Evolutionary conservation across 2,888 invertebrate species (phyloP).

Genomic region (Apotomis turbidana): DNA sequence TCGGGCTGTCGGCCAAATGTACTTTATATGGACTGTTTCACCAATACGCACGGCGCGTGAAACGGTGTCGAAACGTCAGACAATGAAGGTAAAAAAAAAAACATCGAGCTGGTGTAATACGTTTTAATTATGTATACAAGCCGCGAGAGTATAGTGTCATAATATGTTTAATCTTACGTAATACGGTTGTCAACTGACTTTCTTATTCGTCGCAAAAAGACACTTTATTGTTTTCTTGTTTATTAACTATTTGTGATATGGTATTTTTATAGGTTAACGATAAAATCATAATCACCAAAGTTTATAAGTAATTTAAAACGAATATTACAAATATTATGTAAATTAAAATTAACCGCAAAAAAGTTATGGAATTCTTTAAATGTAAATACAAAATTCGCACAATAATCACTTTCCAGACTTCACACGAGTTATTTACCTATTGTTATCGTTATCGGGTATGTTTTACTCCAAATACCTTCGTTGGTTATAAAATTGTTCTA

Average conservation of each 20-base stretch:
- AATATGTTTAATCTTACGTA: no score
- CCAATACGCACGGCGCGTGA: no score
- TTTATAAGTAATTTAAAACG: conserved; percentile 54
- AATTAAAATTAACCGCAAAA: conserved; percentile 42
- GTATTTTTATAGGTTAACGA: conserved; percentile 66
- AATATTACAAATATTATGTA: conserved; percentile 28
- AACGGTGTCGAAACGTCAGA: no score
- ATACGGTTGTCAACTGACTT: conserved; percentile 39
- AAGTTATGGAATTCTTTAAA: conserved; percentile 65
- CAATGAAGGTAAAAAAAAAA: no score
- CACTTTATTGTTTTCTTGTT: conserved; percentile 71
- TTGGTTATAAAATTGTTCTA: conserved; percentile 39
- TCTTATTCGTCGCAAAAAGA: conserved; percentile 64
- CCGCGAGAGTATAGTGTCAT: no score
- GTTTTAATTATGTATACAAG: no score
- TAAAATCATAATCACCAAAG: conserved; percentile 72
- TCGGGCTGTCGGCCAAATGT: no score
- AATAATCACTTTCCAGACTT: conserved; percentile 47
- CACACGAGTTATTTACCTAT: conserved; percentile 26
- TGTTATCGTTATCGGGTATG: conserved; percentile 31
- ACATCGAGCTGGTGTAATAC: no score
- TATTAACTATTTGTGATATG: conserved; percentile 73
- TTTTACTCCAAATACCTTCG: conserved; percentile 26
- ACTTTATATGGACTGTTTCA: no score
- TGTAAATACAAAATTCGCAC: conserved; percentile 64